These are phyloP conservation scores for Megalops atlanticus DNA, from an alignment of 2,113 vertebrate genomes.

Conservation along the genomic window DNA sequence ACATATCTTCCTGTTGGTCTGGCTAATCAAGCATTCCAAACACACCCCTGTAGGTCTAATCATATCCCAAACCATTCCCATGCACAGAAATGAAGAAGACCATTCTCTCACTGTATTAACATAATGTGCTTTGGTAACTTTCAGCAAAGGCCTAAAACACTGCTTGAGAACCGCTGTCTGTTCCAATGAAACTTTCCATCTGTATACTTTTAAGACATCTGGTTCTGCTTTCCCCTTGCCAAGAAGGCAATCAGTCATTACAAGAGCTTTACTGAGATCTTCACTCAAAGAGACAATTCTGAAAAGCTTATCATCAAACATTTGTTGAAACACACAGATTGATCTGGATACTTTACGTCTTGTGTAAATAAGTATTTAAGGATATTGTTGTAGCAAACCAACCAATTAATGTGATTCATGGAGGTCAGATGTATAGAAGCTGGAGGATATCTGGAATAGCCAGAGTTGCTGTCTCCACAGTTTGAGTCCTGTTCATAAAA, in stretches of 20 bases:
- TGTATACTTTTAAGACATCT: conserved; percentile 35
- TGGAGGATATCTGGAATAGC: not conserved
- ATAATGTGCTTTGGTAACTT: not conserved
- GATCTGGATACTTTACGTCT: conserved; percentile 20
- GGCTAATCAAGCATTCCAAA: conserved; percentile 16
- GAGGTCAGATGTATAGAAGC: not conserved
- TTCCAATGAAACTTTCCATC: conserved; percentile 31
- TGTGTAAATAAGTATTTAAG: conserved; percentile 4
- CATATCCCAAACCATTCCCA: not conserved
- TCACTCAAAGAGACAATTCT: conserved; percentile 15
- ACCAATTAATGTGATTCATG: not conserved
- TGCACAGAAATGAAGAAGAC: not conserved
- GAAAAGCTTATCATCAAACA: conserved; percentile 15
- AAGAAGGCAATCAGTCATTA: conserved; percentile 35
- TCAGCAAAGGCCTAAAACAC: not conserved
- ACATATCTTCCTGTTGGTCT: conserved; percentile 28
- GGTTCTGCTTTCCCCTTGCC: conserved; percentile 32
- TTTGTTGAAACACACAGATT: conserved; percentile 7
- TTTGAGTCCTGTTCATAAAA: not conserved
- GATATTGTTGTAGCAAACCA: not conserved
- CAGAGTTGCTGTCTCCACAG: not conserved
- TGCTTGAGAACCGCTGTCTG: conserved; percentile 12
- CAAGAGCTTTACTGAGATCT: conserved; percentile 25
- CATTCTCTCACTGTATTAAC: not conserved
- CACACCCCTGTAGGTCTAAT: conserved; percentile 27